Evolutionary conservation across 35 echinoderm and acorn worm genomes (phyloP).

Genomic region (Amphiura filiformis): DNA sequence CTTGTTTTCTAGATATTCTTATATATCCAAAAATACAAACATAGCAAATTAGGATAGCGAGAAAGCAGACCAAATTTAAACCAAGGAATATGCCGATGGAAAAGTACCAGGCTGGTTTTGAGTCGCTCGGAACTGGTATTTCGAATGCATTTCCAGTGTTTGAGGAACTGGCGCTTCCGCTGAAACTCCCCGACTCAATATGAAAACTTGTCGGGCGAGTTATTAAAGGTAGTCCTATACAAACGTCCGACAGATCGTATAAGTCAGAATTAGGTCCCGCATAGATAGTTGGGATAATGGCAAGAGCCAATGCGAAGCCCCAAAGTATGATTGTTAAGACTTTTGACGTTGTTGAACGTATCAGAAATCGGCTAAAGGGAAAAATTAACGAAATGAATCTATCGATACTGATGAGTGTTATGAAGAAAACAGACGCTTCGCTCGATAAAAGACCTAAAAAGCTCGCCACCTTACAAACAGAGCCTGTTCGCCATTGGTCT

Average conservation of each 20-base stretch:
- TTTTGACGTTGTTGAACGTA: not conserved
- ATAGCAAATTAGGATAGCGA: slow-evolving; percentile 27
- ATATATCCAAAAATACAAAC: slow-evolving; percentile 11
- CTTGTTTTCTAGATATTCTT: not conserved
- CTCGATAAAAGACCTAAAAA: slow-evolving; percentile 29
- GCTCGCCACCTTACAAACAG: slow-evolving; percentile 37
- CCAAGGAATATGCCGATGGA: slow-evolving; percentile 42
- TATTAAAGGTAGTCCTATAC: slow-evolving; percentile 25
- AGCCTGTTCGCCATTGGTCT: slow-evolving; percentile 19
- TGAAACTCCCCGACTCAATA: not conserved
- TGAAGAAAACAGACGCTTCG: slow-evolving; percentile 44
- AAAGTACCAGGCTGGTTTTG: slow-evolving; percentile 15
- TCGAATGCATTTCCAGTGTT: not conserved
- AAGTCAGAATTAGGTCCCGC: not conserved
- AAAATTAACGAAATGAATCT: slow-evolving; percentile 29
- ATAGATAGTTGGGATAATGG: slow-evolving; percentile 22
- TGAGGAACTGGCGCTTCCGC: not conserved
- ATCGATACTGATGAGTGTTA: slow-evolving; percentile 42
- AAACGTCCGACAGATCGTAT: slow-evolving; percentile 36
- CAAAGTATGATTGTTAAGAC: slow-evolving; percentile 1
- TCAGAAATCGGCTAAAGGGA: slow-evolving; percentile 28
- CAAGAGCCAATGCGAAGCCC: not conserved
- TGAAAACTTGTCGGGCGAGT: slow-evolving; percentile 10
- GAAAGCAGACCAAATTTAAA: slow-evolving; percentile 27
- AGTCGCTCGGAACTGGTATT: not conserved